Evolutionary conservation across 2,113 vertebrate genomes (phyloP), one percentile per base, ranked within the genome.

Genomic region (Semicossyphus pulcher): DNA sequence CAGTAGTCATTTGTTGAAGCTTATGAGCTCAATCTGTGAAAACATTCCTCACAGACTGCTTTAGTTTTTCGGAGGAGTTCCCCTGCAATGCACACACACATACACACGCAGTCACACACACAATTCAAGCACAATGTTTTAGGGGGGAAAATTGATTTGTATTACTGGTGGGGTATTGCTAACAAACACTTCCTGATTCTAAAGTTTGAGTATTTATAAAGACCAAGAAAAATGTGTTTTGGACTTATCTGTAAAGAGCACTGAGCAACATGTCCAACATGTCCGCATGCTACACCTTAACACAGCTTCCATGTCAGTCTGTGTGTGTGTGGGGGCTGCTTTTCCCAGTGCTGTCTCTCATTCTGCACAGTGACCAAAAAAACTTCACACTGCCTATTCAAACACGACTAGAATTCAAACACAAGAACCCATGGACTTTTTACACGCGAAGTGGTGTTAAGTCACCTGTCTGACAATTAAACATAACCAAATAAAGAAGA

Each of bases 21-120:
- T 81, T 76, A 77, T 73, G 67, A 86, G 77, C 42, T 82, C 76
- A 88, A 48, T 86, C 80, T 89, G 76, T 83, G 76, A 90, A 85
- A 87, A 84, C 74, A 86, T 84, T 82, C 78, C 58, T 66, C 7
- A 9, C 47, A 57, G 58, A 58, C 66, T 75, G 61, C 26, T 44
- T 36, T 48, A 51, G 32, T 44, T 78, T n/a, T 62, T 65, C 34
- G 37, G 42, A 31, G 15, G 66, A 53, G 42, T 72, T 56, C 0
- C 20, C 42, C 36, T 45, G 42, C 44, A 68, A 56, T 12, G 10
- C 28, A 34, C 51, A 32, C 51, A 20, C 31, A 34, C 29, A 34
- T 18, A 56, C 31, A 21, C n/a, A 36, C 7, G 7, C 6, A 20
- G 7, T 7, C 4, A 29, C 15, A 16, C 16, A 52, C 16, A 16